phyloP scores from a whole-genome alignment of 2,113 vertebrate genomes.

The Istiophorus platypterus region DNA sequence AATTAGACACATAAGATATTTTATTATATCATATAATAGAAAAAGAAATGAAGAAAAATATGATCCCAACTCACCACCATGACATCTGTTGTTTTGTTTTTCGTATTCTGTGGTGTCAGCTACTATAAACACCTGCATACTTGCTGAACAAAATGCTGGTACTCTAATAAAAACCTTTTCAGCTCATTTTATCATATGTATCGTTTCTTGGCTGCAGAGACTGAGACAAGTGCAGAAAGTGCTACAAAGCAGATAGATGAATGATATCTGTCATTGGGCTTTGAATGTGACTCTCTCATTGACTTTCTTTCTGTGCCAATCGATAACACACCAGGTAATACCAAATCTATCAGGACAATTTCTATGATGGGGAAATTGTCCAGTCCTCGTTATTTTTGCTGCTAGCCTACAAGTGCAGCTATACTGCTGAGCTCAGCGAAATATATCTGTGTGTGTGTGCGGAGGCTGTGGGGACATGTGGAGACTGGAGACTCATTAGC shows the following conservation, averaged over 20 bases:
- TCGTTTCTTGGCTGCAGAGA: background rate
- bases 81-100: background rate
- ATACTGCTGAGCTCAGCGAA: slow-evolving; percentile 81
- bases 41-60: no score
- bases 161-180: background rate
- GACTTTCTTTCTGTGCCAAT: slow-evolving; percentile 40
- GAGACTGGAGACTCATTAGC: slow-evolving; percentile 83
- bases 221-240: background rate
- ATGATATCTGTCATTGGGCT: background rate
- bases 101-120: background rate
- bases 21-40: background rate
- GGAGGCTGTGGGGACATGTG: slow-evolving; percentile 77
- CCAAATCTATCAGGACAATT: slow-evolving; percentile 58
- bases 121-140: background rate
- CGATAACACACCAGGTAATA: slow-evolving; percentile 57
- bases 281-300: slow-evolving; percentile 14
- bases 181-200: background rate
- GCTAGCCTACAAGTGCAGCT: slow-evolving; percentile 49
- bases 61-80: background rate
- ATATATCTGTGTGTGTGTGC: slow-evolving; percentile 35
- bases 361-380: slow-evolving; percentile 69
- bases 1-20: background rate
- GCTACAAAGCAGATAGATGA: background rate
- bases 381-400: slow-evolving; percentile 69
- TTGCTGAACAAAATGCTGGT: slow-evolving; percentile 7